phyloP scores from a whole-genome alignment of 2,113 vertebrate species.

The Puma concolor region DNA sequence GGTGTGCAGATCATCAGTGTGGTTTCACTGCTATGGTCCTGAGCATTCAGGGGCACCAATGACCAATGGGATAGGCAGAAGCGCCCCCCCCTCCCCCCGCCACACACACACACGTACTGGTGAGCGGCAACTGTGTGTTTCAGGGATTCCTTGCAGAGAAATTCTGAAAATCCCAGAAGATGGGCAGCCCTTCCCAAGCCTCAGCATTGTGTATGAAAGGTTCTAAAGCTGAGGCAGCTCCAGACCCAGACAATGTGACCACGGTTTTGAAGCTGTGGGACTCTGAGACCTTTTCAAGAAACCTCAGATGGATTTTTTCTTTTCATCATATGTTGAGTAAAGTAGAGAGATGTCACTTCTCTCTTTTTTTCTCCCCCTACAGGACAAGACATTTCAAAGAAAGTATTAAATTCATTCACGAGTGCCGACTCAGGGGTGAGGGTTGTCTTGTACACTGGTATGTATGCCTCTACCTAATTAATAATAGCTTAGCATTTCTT shows the following conservation, averaged over 20 bases:
- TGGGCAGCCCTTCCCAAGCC: neutral
- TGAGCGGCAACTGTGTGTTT: neutral
- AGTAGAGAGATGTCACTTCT: constrained; percentile 65
- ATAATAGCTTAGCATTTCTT: neutral
- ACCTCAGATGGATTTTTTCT: neutral
- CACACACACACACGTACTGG: neutral
- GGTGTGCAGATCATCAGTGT: neutral
- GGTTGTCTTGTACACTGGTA: constrained; percentile 97
- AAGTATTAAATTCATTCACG: constrained; percentile 96
- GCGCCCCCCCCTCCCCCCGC: accelerated
- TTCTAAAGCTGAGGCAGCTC: neutral
- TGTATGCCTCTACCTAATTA: constrained; percentile 49
- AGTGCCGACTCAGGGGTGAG: constrained; percentile 93
- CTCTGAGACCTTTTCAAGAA: constrained; percentile 16
- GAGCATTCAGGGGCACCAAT: no score
- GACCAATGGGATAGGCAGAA: neutral
- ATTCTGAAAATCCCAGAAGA: neutral
- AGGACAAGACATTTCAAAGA: constrained; percentile 96
- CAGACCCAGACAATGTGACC: neutral
- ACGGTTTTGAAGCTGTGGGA: neutral
- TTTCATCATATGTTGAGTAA: constrained; percentile 69
- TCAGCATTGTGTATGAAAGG: neutral
- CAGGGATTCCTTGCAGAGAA: neutral
- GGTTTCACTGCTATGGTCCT: neutral
- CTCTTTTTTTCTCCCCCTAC: constrained; percentile 67